Percentiles rank a stretch among this genome's conserved stretches.
Conservation (phyloP, 2,797 vertebrate species). For the Melopsittacus undulatus region DNA sequence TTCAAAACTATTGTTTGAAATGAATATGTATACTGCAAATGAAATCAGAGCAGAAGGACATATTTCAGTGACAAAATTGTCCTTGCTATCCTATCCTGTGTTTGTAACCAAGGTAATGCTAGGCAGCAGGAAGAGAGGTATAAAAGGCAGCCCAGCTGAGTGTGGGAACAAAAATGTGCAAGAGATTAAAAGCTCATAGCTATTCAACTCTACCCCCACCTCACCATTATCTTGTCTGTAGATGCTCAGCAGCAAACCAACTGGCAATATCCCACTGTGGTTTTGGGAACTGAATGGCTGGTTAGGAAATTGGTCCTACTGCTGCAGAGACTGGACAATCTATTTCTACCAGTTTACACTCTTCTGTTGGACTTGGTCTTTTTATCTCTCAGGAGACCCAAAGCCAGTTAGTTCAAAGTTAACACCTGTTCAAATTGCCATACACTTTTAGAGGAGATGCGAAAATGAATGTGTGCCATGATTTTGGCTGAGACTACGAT, state of each 20-base stretch:
- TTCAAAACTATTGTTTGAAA: neutral
- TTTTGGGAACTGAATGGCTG: neutral
- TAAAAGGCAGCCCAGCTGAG: neutral
- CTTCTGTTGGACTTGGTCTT: neutral
- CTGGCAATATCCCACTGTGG: neutral
- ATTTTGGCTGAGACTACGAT: neutral
- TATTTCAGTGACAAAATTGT: neutral
- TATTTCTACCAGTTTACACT: neutral
- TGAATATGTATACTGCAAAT: neutral
- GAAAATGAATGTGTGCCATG: neutral
- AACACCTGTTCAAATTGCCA: neutral
- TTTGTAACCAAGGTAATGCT: neutral
- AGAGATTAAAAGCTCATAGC: neutral
- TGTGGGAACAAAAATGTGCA: neutral
- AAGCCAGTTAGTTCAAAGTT: neutral
- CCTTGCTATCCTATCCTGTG: neutral
- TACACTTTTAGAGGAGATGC: neutral
- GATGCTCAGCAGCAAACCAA: neutral
- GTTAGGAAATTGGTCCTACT: neutral
- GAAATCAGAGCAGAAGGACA: neutral
- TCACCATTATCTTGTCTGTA: neutral
- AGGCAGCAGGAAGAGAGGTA: neutral
- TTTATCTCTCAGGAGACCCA: neutral
- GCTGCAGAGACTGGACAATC: neutral
- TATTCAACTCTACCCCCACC: neutral